Evolutionary conservation across 2,797 vertebrate genomes (phyloP).

Genomic region (Heteromormyrus szaboi): DNA sequence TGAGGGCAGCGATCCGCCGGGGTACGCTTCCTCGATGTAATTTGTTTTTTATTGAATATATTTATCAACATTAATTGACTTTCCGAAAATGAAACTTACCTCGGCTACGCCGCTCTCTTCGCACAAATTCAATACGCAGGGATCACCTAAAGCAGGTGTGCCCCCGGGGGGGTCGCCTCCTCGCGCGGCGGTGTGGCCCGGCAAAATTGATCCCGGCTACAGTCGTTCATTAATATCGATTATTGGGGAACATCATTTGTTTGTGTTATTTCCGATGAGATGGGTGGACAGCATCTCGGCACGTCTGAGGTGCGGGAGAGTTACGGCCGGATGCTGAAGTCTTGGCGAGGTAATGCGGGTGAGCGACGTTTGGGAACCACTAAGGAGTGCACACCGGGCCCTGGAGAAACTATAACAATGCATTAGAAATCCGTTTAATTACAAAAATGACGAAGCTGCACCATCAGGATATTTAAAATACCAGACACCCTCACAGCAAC

Average conservation of each 20-base stretch:
- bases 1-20: conserved; percentile 36
- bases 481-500: not conserved
- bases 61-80: conserved; percentile 51
- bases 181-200: not conserved
- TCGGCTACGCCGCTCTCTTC: conserved; percentile 22
- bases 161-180: conserved; percentile 28
- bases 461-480: not conserved
- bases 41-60: conserved; percentile 53
- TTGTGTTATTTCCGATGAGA: conserved; percentile 37
- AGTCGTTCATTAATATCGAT: conserved; percentile 40
- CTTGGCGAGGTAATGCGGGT: not conserved
- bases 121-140: conserved; percentile 34
- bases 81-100: conserved; percentile 42
- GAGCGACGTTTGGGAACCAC: not conserved
- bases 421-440: not conserved
- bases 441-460: not conserved
- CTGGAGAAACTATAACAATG: not conserved
- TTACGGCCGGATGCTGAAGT: not conserved
- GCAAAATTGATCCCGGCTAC: conserved; percentile 32
- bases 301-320: not conserved
- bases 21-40: conserved; percentile 39
- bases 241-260: conserved; percentile 42
- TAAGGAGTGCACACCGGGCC: not conserved
- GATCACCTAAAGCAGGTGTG: conserved; percentile 39
- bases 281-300: not conserved